Conservation (phyloP, 1,140 invertebrate species). For the Manduca sexta region DNA sequence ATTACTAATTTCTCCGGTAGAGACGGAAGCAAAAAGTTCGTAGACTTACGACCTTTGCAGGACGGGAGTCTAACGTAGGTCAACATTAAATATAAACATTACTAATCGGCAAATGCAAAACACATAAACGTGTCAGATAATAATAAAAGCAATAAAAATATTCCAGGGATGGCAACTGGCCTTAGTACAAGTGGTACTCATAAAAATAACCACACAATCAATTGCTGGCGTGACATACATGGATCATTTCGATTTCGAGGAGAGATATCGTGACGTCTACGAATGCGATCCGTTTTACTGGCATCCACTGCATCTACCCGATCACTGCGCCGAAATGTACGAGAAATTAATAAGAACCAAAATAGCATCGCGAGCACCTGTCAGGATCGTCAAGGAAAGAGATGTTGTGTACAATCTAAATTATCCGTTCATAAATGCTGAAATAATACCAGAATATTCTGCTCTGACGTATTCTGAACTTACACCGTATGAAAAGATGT, state of each 20-base stretch:
- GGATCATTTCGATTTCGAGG: constrained; percentile 53
- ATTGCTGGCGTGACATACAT: constrained; percentile 54
- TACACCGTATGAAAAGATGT: constrained; percentile 30
- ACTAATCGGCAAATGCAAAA: too few relatives aligned
- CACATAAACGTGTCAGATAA: too few relatives aligned
- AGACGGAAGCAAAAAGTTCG: too few relatives aligned
- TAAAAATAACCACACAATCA: constrained; percentile 24
- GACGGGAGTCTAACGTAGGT: too few relatives aligned
- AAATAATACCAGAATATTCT: too few relatives aligned
- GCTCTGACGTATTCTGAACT: too few relatives aligned
- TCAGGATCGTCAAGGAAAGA: constrained; percentile 26
- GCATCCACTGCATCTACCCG: constrained; percentile 54
- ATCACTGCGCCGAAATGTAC: constrained; percentile 41
- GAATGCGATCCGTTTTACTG: constrained; percentile 57
- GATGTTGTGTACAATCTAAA: background rate
- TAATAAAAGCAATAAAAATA: too few relatives aligned
- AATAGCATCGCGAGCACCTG: constrained; percentile 18
- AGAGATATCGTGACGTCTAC: constrained; percentile 41
- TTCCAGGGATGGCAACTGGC: too few relatives aligned
- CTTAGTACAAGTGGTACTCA: constrained; percentile 4
- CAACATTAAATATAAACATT: too few relatives aligned
- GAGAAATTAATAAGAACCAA: constrained; percentile 32
- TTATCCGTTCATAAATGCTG: too few relatives aligned
- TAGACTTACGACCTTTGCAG: too few relatives aligned
- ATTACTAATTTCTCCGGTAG: too few relatives aligned